phyloP scores from a whole-genome alignment of 2,888 invertebrate genomes.

The Leptinotarsa rubiginosa region DNA sequence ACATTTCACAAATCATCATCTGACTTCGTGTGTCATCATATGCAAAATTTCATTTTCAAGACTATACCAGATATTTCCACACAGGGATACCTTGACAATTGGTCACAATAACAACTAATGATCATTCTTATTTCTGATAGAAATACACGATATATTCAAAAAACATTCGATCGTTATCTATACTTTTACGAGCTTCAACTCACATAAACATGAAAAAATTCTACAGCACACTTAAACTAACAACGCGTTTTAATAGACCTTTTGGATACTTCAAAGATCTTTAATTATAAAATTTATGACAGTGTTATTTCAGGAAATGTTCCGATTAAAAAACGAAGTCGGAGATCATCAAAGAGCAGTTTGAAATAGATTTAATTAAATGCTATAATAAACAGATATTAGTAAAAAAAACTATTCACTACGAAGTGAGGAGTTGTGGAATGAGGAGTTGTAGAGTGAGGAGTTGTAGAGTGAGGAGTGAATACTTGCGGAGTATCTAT shows the following conservation, averaged over 20 bases:
- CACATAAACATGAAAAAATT: conserved; percentile 2
- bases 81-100: background rate
- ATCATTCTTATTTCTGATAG: background rate
- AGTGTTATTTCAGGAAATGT: background rate
- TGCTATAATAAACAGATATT: background rate
- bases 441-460: too few relatives aligned
- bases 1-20: too few relatives aligned
- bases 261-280: conserved; percentile 1
- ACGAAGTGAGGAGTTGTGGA: too few relatives aligned
- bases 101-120: background rate
- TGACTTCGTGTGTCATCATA: too few relatives aligned
- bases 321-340: background rate
- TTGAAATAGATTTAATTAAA: background rate
- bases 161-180: background rate
- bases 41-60: too few relatives aligned
- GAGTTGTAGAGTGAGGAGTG: too few relatives aligned
- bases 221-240: background rate
- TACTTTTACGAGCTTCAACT: conserved; percentile 5
- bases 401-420: too few relatives aligned
- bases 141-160: background rate
- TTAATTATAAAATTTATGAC: conserved; percentile 3
- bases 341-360: background rate
- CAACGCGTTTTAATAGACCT: background rate
- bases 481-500: too few relatives aligned
- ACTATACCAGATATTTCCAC: too few relatives aligned